Base-by-base conservation (phyloP, 2,113 vertebrate genomes). In the Xiphophorus hellerii region DNA sequence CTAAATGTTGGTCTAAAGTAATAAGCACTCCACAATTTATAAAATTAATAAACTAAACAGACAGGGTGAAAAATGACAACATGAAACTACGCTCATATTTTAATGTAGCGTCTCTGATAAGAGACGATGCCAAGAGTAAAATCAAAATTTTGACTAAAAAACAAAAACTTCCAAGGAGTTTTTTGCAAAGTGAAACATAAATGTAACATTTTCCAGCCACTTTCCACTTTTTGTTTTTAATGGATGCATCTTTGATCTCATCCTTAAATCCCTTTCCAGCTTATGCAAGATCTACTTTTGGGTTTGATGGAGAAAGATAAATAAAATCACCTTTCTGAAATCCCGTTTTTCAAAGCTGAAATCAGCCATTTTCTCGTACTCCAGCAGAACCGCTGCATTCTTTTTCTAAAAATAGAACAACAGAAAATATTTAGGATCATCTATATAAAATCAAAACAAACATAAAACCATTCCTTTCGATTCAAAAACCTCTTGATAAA, bases 261-360 rank as follows among this genome's bases (percentile, higher is more conserved):
- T 42, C 39, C 39, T 42, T 42, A 1, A 51, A 54, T 54, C 20
- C 15, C 20, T 70, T 60, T 60, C 27, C 39, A 17, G 12, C 13
- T 66, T 2, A 33, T 6, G 14, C 22, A n/a, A 35, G 30, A 35
- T 6, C 3, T 3, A 27, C 20, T 15, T 12, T 8, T 17, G 31
- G 62, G 15, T 29, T 11, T 28, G 27, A 62, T 25, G 22, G 8
- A 7, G n/a, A 22, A 20, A 7, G 4, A 5, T 14, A 62, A 62
- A 12, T n/a, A 30, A 25, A 69, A 39, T 11, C 88, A 98, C 97
- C 96, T 97, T 99, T 90, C 97, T 94, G 93, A 98, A 99, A 93
- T 99, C 97, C 54, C 96, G 93, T 86, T 98, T 98, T 71, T 96
- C 96, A 87, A 97, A 99, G 91, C 96, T 96, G 64, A 87, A 92